A percentile compares a stretch with the other conserved stretches of the same genome.
phyloP scores from a whole-genome alignment of 2,113 vertebrate species.

The Pundamilia nyererei region DNA sequence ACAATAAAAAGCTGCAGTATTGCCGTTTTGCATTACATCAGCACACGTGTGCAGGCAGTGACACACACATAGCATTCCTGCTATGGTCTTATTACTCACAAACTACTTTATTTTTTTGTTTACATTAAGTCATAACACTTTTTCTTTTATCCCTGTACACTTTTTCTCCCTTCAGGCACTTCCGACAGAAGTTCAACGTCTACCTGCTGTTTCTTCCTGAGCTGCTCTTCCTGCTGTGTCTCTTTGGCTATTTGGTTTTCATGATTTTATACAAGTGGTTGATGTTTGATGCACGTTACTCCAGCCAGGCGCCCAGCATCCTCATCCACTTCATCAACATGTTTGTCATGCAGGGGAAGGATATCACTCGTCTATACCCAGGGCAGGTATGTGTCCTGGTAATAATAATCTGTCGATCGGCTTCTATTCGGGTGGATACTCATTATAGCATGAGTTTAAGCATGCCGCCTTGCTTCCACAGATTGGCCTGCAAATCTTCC shows the following conservation, averaged over 20 bases:
- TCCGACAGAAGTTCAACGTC: constrained; percentile 84
- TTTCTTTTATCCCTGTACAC: not conserved
- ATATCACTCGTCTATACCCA: constrained; percentile 68
- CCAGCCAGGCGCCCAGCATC: constrained; percentile 85
- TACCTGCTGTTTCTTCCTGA: constrained; percentile 90
- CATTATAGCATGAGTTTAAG: not conserved
- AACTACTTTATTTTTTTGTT: not conserved
- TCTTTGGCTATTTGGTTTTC: constrained; percentile 94
- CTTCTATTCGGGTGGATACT: not conserved
- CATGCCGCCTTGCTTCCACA: constrained; percentile 42
- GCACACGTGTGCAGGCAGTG: not conserved
- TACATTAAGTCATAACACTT: not conserved
- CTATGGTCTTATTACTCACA: not conserved
- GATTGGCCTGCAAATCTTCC: constrained; percentile 81
- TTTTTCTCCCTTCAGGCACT: constrained; percentile 75
- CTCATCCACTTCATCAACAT: constrained; percentile 96
- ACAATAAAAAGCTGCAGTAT: not conserved
- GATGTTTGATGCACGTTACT: constrained; percentile 75
- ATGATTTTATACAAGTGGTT: constrained; percentile 96
- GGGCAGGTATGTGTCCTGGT: constrained; percentile 78
- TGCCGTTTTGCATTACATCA: not conserved
- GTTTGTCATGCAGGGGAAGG: constrained; percentile 81
- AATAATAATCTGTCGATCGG: not conserved
- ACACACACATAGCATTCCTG: not conserved
- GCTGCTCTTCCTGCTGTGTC: constrained; percentile 88